These are phyloP conservation scores for Arbacia lixula DNA, from an alignment of 53 echinoderm and acorn worm genomes.

Conservation along the genomic window DNA sequence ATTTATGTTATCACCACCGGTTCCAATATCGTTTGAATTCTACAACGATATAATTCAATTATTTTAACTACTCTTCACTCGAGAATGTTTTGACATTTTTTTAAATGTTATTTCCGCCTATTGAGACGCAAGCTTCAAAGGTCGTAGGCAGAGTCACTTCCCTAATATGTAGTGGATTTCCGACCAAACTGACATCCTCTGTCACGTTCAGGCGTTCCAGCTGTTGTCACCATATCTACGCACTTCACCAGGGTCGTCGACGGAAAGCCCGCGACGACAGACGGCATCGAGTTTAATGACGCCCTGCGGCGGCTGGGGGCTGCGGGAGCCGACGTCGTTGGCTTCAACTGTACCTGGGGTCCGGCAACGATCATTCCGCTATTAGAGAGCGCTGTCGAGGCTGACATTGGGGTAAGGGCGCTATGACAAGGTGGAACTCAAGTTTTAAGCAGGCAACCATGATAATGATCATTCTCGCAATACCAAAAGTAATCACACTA, in stretches of 20 bases:
- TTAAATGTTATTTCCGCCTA: no score
- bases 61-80: no score
- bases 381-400: conserved; percentile 32
- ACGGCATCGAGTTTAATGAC: conserved; percentile 71
- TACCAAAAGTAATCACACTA: no score
- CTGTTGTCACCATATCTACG: conserved; percentile 64
- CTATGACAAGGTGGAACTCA: not conserved
- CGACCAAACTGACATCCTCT: no score
- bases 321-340: conserved; percentile 88
- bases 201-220: conserved; percentile 77
- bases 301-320: conserved; percentile 75
- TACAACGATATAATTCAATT: no score
- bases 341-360: conserved; percentile 66
- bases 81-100: no score
- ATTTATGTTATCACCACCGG: no score
- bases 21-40: no score
- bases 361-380: conserved; percentile 68
- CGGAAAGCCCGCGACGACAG: conserved; percentile 67
- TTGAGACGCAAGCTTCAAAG: no score
- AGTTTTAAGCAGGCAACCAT: not conserved
- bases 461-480: no score
- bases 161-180: no score
- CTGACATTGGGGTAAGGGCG: not conserved
- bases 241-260: conserved; percentile 21
- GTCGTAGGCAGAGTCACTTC: no score